Percentiles rank a stretch among this genome's conserved stretches.
Evolutionary conservation across 2,797 vertebrate species (phyloP).

Genomic region (Sebastes aleutianus): DNA sequence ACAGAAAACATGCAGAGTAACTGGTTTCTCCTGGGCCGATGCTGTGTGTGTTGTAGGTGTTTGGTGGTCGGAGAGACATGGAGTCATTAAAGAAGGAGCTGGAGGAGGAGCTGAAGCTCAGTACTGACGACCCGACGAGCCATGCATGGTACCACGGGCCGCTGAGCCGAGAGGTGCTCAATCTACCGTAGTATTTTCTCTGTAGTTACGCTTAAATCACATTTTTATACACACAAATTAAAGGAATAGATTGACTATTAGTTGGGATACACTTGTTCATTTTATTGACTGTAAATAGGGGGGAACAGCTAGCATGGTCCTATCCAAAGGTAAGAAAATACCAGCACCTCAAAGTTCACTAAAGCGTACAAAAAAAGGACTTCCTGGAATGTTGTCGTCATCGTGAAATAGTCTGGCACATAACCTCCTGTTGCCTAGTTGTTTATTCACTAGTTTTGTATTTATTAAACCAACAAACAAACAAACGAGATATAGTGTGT

Average conservation of each 20-base stretch:
- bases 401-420: no score
- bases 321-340: no score
- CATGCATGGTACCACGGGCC: conserved; percentile 90
- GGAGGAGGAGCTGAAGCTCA: conserved; percentile 87
- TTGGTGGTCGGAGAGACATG: conserved; percentile 75
- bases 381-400: no score
- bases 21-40: not conserved
- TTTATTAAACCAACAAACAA: no score
- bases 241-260: not conserved
- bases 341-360: no score
- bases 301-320: no score
- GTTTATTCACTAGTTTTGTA: no score
- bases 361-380: no score
- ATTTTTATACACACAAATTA: not conserved
- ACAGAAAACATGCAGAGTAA: not conserved
- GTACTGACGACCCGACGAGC: conserved; percentile 81
- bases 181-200: not conserved
- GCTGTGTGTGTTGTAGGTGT: conserved; percentile 59
- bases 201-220: not conserved
- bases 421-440: no score
- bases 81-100: conserved; percentile 85
- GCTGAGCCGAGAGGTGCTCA: conserved; percentile 82
- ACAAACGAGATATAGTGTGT: no score
- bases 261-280: not conserved
- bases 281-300: no score